Percentiles rank a stretch among this genome's conserved stretches.
Evolutionary conservation across 2,113 vertebrate species (phyloP).

Genomic region (Camelus bactrianus): DNA sequence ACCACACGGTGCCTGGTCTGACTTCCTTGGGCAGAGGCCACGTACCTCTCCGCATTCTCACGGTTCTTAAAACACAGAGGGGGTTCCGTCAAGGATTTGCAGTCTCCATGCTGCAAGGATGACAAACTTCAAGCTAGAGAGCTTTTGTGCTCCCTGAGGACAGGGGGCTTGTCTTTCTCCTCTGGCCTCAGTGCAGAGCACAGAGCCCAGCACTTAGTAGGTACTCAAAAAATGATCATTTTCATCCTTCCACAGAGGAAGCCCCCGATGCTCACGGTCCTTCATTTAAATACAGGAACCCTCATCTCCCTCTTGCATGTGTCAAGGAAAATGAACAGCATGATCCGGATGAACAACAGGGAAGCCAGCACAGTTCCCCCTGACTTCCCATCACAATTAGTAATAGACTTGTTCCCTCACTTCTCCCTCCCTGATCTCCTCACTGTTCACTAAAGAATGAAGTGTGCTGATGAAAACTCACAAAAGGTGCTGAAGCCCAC

Average conservation of each 20-base stretch:
- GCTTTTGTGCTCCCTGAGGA: neutral
- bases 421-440: slow-evolving; percentile 26
- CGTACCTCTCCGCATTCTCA: neutral
- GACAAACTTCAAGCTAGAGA: neutral
- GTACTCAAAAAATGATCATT: neutral
- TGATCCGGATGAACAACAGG: slow-evolving; percentile 18
- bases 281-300: slow-evolving; percentile 28
- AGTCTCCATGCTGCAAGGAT: neutral
- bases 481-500: slow-evolving; percentile 62
- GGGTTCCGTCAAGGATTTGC: neutral
- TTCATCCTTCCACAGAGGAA: neutral
- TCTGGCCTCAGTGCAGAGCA: neutral
- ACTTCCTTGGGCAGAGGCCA: neutral
- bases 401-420: neutral
- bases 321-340: slow-evolving; percentile 17
- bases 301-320: neutral
- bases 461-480: slow-evolving; percentile 68
- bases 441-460: slow-evolving; percentile 67
- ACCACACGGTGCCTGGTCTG: neutral
- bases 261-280: accelerated
- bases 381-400: slow-evolving; percentile 15
- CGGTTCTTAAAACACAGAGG: neutral
- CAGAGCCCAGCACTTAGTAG: neutral
- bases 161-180: neutral
- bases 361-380: neutral